A percentile compares a stretch with the other conserved stretches of the same genome.
Evolutionary conservation across 2,797 vertebrate species (phyloP).

Genomic region (Pelodytes ibericus): DNA sequence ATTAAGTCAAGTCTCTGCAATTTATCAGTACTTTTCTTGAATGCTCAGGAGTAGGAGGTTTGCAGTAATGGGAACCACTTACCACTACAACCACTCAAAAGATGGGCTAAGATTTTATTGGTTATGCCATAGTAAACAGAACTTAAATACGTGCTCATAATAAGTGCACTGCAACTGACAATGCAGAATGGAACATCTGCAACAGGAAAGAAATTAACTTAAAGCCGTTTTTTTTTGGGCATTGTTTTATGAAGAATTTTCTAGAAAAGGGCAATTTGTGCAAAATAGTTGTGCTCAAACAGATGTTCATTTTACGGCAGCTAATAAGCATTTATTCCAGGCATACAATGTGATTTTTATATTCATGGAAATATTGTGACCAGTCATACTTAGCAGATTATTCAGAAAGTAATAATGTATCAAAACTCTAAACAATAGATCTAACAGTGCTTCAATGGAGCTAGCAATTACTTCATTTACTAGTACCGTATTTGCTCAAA

Average conservation of each 20-base stretch:
- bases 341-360: not conserved
- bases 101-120: slow-evolving; percentile 5
- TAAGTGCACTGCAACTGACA: slow-evolving; percentile 26
- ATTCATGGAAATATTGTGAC: not conserved
- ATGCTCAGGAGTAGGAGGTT: slow-evolving; percentile 8
- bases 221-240: slow-evolving; percentile 6
- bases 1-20: slow-evolving; percentile 9
- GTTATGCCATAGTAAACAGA: slow-evolving; percentile 5
- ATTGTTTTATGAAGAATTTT: slow-evolving; percentile 17
- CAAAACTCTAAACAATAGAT: too few relatives aligned
- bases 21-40: slow-evolving; percentile 20
- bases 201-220: slow-evolving; percentile 20
- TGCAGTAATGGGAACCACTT: slow-evolving; percentile 28
- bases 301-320: not conserved
- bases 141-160: slow-evolving; percentile 10
- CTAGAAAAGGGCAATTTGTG: not conserved
- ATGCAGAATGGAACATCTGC: slow-evolving; percentile 2
- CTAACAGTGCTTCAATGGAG: too few relatives aligned
- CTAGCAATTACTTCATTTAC: too few relatives aligned
- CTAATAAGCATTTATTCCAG: not conserved
- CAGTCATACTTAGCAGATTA: not conserved
- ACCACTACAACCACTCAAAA: slow-evolving; percentile 17
- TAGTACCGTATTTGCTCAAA: too few relatives aligned
- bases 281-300: slow-evolving; percentile 10
- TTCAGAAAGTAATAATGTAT: too few relatives aligned